Base-by-base conservation (phyloP, 2,797 vertebrate genomes). In the Erpetoichthys calabaricus region DNA sequence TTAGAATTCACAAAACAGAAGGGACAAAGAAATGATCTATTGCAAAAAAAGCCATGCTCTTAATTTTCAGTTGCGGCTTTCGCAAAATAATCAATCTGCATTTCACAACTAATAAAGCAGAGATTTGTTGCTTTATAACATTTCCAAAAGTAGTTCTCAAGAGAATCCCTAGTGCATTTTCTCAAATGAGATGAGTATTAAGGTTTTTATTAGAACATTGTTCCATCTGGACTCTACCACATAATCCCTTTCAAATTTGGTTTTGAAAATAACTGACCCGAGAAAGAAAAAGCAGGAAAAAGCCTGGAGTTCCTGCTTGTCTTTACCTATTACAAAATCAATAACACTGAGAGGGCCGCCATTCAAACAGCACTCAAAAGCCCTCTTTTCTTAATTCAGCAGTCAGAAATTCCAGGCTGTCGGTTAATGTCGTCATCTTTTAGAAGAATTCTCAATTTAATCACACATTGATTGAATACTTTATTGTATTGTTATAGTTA, bases 81-180 rank as follows among this genome's bases (percentile, higher is more conserved):
- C 2, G 25, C 25, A 25, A 25, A 25, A 25, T 25, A 25, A 25
- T 25, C 25, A 25, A 25, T 25, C 25, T 25, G 25, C 25, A 25
- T 25, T 25, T 47, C 9, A 47, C n/a, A 49, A 49, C n/a, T 49
- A 49, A 7, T 7, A 49, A 7, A 49, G n/a, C 4, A 3, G 5
- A 49, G 47, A 49, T n/a, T 49, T 49, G 47, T n/a, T n/a, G 47
- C 49, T 49, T 49, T n/a, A 49, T 49, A 49, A 49, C 47, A 49
- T 49, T 49, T 49, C 7, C 47, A 49, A 49, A 49, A 49, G 47
- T n/a, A 49, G 47, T 49, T 49, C 47, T 7, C n/a, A n/a, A 49
- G n/a, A 49, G 47, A 7, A 4, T 25, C 25, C 25, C 25, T 25
- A 25, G 25, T 25, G 25, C 25, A 25, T 25, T 49, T 49, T 49